Conservation (phyloP, 2,797 vertebrate species). For the Pempheris klunzingeri region DNA sequence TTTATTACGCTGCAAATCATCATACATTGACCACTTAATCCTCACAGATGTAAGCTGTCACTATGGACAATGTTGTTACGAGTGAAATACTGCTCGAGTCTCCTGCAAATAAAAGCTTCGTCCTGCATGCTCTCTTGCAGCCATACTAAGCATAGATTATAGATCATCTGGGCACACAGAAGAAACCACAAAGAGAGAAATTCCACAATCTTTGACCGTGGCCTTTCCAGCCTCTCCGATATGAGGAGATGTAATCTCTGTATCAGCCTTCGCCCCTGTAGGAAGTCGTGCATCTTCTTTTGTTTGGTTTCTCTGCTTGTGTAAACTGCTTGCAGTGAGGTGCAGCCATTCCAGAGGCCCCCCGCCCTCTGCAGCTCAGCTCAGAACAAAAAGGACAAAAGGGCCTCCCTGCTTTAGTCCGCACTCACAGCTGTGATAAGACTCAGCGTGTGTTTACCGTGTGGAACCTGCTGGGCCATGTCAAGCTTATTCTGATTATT, state of each 20-base stretch:
- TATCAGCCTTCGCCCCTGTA: conserved; percentile 46
- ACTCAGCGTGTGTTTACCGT: conserved; percentile 68
- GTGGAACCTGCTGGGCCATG: conserved; percentile 66
- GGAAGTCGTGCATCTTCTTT: conserved; percentile 75
- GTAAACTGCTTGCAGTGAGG: conserved; percentile 72
- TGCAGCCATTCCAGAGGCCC: conserved; percentile 48
- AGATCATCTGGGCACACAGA: conserved; percentile 41
- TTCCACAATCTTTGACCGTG: conserved; percentile 63
- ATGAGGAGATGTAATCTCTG: conserved; percentile 75
- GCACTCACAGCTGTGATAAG: conserved; percentile 75
- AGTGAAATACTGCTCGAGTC: conserved; percentile 37
- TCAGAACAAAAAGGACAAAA: conserved; percentile 74
- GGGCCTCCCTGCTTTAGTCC: conserved; percentile 63
- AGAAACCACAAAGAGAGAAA: conserved; percentile 60
- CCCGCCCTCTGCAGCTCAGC: conserved; percentile 52
- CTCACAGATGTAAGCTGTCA: conserved; percentile 61
- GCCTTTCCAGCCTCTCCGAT: conserved; percentile 65
- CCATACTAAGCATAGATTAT: conserved; percentile 38
- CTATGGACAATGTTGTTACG: conserved; percentile 31
- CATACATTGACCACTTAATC: conserved; percentile 49
- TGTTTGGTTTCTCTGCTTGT: conserved; percentile 74
- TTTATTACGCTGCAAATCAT: conserved; percentile 65
- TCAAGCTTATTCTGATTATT: conserved; percentile 70
- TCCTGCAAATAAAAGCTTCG: conserved; percentile 30
- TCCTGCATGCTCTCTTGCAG: conserved; percentile 30